Evolutionary conservation across 92 coral and sea anemone genomes (phyloP), one percentile per base, ranked within the genome.

Genomic region (Chrysogorgia sp.): DNA sequence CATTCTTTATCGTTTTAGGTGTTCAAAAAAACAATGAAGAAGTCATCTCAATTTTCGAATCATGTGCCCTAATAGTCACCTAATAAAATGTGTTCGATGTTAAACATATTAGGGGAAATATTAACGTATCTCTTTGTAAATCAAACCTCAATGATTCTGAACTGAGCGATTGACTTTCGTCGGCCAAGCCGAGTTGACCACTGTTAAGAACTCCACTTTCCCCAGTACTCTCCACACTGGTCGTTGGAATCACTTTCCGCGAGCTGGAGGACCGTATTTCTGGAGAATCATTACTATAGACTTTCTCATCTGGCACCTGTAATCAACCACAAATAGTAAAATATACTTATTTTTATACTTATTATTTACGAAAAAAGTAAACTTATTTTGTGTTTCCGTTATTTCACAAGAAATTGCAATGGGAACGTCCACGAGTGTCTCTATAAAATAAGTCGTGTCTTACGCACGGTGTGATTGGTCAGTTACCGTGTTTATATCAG

Each of bases 91-190:
- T n/a, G n/a, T n/a, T n/a, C n/a, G n/a, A n/a, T n/a, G n/a, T n/a
- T n/a, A n/a, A n/a, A n/a, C n/a, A n/a, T n/a, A 56, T 56, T 20
- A 9, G 12, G 62, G 12, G 30, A 20, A 56, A 56, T 10, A 56
- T 56, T 28, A 5, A 37, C 43, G 20, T 15, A 7, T 57, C 23
- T 19, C 4, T 57, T 20, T 34, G 31, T 0, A 21, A 34, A 53
- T 17, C 37, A 32, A 48, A 72, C 79, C 79, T 72, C 22, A 72
- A 72, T 8, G 79, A 72, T 55, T 72, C 79, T 17, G 79, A 72
- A 34, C 63, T 28, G 0, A 21, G 79, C 34, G 65, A 33, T 33
- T 17, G 21, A 0, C 24, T 59, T 19, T 53, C 65, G 8, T 53
- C 65, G n/a, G 33, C 7, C 4, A 64, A 68, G 37, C 10, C 1